Evolutionary conservation across 2,113 vertebrate genomes (phyloP), one percentile per base, ranked within the genome.

Genomic region (Cygnus atratus): DNA sequence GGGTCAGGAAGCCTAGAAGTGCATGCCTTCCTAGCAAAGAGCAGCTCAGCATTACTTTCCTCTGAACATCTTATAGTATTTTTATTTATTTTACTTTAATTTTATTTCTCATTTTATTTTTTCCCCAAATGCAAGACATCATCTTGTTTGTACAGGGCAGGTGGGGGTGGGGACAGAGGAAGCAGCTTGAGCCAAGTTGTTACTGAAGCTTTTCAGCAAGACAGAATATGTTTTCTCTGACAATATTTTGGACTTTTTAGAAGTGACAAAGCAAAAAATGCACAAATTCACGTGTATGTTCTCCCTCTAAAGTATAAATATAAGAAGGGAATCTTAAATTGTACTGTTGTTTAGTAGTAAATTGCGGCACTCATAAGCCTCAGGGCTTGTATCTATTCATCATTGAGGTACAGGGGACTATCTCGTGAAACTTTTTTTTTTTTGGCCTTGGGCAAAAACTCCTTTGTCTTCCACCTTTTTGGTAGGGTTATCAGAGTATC

Each of bases 231-330:
- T 50, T 84, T 84, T 39, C 13, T 29, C 11, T 67, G 8, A 29
- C 9, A 57, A 1, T 50, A 17, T 55, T 63, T 50, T 0, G 0
- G 8, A 72, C 3, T 2, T 91, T 59, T 39, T 44, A 35, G 16
- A 55, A 86, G 41, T 29, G 17, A 59, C 37, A 79, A 72, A 67
- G 7, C 5, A 70, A 63, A 78, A 41, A 54, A 66, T 8, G 1
- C 1, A 9, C 43, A 41, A 54, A 66, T 8, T 1, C 1, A 9
- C 43, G 5, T 28, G 3, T 7, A 6, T 43, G 10, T 52, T 77
- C 50, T 24, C 8, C 10, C 16, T 41, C 43, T 66, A 73, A 66
- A 91, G 83, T 33, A 24, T 5, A 66, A 57, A 25, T 66, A 35
- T 2, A 5, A 39, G 16, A 70, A 83, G 6, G 2, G 19, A 79